Conservation (phyloP, 2,888 invertebrate species). For the Pharmacophagus antenor region DNA sequence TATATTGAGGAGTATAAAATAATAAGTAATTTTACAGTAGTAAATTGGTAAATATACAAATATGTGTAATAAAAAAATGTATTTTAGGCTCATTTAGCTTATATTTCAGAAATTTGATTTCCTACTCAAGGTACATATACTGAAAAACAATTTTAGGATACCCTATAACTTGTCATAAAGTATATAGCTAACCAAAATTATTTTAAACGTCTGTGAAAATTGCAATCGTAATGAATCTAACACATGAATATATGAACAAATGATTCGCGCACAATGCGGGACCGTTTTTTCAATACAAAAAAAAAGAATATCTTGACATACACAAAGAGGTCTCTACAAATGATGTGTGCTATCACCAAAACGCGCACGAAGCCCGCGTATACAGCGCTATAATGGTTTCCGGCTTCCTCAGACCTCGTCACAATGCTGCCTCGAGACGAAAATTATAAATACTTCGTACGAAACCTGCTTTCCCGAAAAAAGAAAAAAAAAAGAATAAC, state of each 20-base stretch:
- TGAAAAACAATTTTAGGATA: too few species aligned
- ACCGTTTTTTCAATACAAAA: conserved; percentile 26
- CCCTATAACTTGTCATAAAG: too few species aligned
- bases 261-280: not conserved
- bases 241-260: not conserved
- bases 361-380: conserved; percentile 60
- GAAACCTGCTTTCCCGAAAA: conserved; percentile 36
- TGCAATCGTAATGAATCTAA: not conserved
- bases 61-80: too few species aligned
- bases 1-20: too few species aligned
- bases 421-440: conserved; percentile 62
- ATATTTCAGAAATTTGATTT: too few species aligned
- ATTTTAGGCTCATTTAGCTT: too few species aligned
- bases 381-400: conserved; percentile 72
- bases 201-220: too few species aligned
- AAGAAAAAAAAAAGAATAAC: conserved; percentile 52
- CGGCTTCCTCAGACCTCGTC: conserved; percentile 62
- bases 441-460: conserved; percentile 59
- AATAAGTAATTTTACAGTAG: too few species aligned
- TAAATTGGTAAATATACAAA: too few species aligned
- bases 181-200: too few species aligned
- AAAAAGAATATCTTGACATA: conserved; percentile 30
- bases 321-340: conserved; percentile 46
- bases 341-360: conserved; percentile 49
- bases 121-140: too few species aligned